phyloP scores from a whole-genome alignment of 2,797 vertebrate genomes.

The Danio jaintianensis region DNA sequence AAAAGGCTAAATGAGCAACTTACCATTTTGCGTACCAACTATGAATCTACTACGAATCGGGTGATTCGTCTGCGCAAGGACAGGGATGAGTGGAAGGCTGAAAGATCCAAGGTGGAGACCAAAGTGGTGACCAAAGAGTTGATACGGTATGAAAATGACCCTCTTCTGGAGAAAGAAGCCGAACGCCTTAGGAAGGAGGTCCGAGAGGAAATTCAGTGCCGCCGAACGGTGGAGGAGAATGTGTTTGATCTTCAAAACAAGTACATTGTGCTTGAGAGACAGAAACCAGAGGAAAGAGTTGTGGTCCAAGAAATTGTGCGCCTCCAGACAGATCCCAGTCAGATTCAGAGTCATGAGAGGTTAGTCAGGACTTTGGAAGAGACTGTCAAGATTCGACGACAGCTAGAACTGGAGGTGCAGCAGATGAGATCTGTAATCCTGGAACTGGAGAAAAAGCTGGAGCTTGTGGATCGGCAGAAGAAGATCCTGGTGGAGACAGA shows the following conservation, averaged over 20 bases:
- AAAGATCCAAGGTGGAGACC: constrained; percentile 90
- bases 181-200: constrained; percentile 86
- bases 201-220: constrained; percentile 82
- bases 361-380: constrained; percentile 85
- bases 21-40: constrained; percentile 81
- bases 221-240: constrained; percentile 83
- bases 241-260: constrained; percentile 90
- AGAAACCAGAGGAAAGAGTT: constrained; percentile 90
- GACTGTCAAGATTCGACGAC: constrained; percentile 82
- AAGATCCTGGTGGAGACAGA: constrained; percentile 90
- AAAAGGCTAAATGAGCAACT: constrained; percentile 87
- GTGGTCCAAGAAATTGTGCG: constrained; percentile 85
- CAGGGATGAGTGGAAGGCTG: constrained; percentile 85
- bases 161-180: constrained; percentile 89
- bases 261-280: constrained; percentile 86
- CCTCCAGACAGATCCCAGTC: constrained; percentile 89
- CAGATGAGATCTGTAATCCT: constrained; percentile 79
- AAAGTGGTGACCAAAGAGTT: constrained; percentile 88
- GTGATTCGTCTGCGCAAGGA: constrained; percentile 84
- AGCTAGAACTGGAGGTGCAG: constrained; percentile 87
- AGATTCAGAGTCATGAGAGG: constrained; percentile 83
- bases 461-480: constrained; percentile 86
- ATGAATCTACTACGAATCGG: constrained; percentile 80
- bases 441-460: constrained; percentile 82
- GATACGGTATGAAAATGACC: constrained; percentile 90